Evolutionary conservation across 64 coral and sea anemone species (phyloP).

Genomic region (Porites lutea): DNA sequence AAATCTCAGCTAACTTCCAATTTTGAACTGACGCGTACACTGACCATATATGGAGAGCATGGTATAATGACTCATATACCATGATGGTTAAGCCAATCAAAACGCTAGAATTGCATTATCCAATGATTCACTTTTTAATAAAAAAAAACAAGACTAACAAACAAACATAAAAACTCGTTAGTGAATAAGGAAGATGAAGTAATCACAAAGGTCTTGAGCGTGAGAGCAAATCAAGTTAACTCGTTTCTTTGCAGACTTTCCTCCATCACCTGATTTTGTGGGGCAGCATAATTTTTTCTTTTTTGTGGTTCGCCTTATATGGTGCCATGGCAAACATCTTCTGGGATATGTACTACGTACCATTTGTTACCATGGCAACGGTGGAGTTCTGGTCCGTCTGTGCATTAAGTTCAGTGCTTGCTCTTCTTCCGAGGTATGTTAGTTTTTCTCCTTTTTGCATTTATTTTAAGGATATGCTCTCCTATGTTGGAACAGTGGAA

Average conservation of each 20-base stretch:
- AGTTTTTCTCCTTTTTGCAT: neutral
- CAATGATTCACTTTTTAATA: no score
- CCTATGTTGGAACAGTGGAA: no score
- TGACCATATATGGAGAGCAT: no score
- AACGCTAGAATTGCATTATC: no score
- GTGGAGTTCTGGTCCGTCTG: constrained; percentile 89
- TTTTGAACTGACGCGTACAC: no score
- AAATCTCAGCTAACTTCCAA: no score
- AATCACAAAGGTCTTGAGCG: neutral
- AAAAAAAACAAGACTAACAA: no score
- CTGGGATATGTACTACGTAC: constrained; percentile 82
- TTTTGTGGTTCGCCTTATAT: constrained; percentile 69
- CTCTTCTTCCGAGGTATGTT: constrained; percentile 90
- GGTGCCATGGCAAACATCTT: constrained; percentile 34
- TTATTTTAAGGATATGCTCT: neutral
- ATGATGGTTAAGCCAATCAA: no score
- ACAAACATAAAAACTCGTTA: neutral
- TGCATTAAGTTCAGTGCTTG: constrained; percentile 67
- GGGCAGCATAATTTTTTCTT: constrained; percentile 79
- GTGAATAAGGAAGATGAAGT: neutral
- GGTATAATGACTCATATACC: no score
- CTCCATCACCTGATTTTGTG: constrained; percentile 84
- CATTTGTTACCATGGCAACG: constrained; percentile 77
- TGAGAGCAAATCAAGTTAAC: neutral
- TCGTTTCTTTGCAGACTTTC: constrained; percentile 52